These are phyloP conservation scores for Phymanthus crucifer DNA, from an alignment of 92 coral and sea anemone genomes.

Conservation along the genomic window DNA sequence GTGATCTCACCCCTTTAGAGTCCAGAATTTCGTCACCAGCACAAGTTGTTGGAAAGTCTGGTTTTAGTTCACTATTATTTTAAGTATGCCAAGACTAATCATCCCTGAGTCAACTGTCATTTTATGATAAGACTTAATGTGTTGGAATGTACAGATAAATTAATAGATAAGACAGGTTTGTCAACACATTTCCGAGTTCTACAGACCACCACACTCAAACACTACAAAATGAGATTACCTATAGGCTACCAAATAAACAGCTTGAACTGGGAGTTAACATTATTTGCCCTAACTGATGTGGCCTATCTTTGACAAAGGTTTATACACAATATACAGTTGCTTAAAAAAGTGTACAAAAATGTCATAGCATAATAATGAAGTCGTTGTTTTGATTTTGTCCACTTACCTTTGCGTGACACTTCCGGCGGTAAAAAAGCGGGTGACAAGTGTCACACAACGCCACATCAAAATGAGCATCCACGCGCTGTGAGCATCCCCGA, in stretches of 20 bases:
- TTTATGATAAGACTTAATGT: neutral
- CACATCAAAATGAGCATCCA: slow-evolving; percentile 88
- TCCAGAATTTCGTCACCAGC: no score
- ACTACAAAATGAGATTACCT: neutral
- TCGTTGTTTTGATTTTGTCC: neutral
- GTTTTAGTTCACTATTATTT: neutral
- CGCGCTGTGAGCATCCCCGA: slow-evolving; percentile 86
- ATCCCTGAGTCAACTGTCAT: neutral
- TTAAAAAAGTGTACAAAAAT: no score
- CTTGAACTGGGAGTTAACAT: neutral
- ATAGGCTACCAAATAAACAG: neutral
- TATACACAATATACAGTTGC: no score
- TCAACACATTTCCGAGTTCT: neutral
- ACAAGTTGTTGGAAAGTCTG: neutral
- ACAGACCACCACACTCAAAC: neutral
- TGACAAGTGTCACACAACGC: slow-evolving; percentile 94
- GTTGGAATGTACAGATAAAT: slow-evolving; percentile 8
- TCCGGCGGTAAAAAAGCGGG: slow-evolving; percentile 96
- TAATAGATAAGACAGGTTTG: neutral
- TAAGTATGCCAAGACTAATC: neutral
- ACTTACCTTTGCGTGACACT: slow-evolving; percentile 99
- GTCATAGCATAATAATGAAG: neutral
- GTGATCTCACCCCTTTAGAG: neutral
- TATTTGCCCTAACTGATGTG: neutral
- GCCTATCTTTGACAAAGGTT: no score